Evolutionary conservation across 1,140 invertebrate genomes (phyloP).

Genomic region (Conopomorpha cramerella): DNA sequence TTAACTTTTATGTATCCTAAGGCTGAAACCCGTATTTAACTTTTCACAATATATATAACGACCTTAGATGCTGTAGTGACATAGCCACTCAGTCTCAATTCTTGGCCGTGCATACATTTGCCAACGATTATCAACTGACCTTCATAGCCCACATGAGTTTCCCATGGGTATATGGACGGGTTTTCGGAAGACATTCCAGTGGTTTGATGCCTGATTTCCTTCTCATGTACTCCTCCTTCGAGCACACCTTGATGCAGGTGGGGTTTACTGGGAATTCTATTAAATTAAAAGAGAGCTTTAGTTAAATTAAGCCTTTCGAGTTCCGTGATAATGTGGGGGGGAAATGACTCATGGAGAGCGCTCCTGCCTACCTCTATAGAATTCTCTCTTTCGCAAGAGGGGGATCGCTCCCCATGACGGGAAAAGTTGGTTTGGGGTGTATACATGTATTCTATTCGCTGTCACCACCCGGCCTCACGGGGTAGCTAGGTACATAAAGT

Average conservation of each 20-base stretch:
- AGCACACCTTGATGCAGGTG: constrained; percentile 40
- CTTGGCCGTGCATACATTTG: not conserved
- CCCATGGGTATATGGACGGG: constrained; percentile 29
- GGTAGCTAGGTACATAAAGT: no score
- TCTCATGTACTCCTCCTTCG: constrained; percentile 30
- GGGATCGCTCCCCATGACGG: constrained; percentile 6
- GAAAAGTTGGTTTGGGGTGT: not conserved
- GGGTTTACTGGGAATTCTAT: constrained; percentile 28
- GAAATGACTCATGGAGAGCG: not conserved
- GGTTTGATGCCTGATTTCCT: constrained; percentile 13
- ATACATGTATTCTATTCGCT: not conserved
- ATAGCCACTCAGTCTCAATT: no score
- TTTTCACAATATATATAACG: no score
- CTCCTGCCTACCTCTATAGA: constrained; percentile 26
- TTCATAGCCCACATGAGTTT: constrained; percentile 37
- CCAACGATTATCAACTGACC: not conserved
- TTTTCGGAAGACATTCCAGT: no score
- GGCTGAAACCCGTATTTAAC: no score
- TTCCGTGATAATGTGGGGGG: not conserved
- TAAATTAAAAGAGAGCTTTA: not conserved
- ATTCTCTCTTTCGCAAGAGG: constrained; percentile 46
- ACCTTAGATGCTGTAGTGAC: no score
- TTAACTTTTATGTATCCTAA: no score
- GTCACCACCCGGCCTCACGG: no score
- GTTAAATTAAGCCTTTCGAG: not conserved